Conservation (phyloP, 2,888 invertebrate species). For the Aquatica leii region DNA sequence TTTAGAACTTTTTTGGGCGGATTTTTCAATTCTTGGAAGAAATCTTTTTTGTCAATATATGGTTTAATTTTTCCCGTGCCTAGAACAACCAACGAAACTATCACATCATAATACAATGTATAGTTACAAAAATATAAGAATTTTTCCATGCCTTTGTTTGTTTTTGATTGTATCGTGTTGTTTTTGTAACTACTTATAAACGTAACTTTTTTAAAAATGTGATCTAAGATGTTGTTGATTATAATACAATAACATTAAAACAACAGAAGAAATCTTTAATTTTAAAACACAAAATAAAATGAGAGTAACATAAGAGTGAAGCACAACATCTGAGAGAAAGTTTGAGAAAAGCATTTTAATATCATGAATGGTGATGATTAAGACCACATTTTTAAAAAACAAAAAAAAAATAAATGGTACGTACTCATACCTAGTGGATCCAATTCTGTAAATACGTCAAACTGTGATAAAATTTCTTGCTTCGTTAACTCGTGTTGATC, state of each 20-base stretch:
- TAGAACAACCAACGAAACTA: constrained; percentile 38
- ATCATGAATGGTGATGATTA: too few species aligned
- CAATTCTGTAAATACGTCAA: constrained; percentile 92
- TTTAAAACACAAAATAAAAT: too few species aligned
- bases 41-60: constrained; percentile 94
- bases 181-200: too few species aligned
- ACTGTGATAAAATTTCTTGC: constrained; percentile 66
- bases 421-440: constrained; percentile 89
- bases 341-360: too few species aligned
- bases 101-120: neutral
- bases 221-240: too few species aligned
- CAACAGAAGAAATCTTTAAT: too few species aligned
- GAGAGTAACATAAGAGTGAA: too few species aligned
- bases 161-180: constrained; percentile 3
- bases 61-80: constrained; percentile 90
- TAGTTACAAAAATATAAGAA: neutral
- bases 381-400: constrained; percentile 26
- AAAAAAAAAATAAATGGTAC: constrained; percentile 28
- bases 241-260: too few species aligned
- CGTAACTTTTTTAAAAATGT: too few species aligned
- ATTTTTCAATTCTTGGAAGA: constrained; percentile 95
- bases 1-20: constrained; percentile 92
- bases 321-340: too few species aligned
- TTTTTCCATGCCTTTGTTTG: constrained; percentile 2
- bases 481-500: constrained; percentile 56